Conservation (phyloP, 2,113 vertebrate species). For the Pandion haliaetus region DNA sequence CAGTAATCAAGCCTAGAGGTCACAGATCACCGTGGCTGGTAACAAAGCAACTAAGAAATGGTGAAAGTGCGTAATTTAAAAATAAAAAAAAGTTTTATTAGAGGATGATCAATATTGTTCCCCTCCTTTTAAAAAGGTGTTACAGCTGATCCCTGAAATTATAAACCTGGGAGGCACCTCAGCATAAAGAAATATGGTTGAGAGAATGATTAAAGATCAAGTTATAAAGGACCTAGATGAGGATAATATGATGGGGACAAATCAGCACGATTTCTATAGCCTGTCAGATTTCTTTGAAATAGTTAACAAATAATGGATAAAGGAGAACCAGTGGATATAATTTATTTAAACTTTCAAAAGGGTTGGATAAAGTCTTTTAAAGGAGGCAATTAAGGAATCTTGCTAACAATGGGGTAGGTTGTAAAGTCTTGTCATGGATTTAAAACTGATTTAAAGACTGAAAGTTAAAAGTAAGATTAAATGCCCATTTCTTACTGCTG, state of each 20-base stretch:
- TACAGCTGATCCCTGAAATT: constrained; percentile 19
- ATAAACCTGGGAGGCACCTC: constrained; percentile 26
- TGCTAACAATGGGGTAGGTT: constrained; percentile 67
- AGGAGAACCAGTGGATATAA: constrained; percentile 63
- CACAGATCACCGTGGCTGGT: not conserved
- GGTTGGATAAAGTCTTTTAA: constrained; percentile 64
- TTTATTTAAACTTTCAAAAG: constrained; percentile 72
- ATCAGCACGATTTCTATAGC: constrained; percentile 62
- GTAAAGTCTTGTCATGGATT: constrained; percentile 66
- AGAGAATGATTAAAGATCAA: constrained; percentile 54
- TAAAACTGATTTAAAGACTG: constrained; percentile 66
- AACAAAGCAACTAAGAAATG: not conserved
- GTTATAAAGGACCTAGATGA: constrained; percentile 52
- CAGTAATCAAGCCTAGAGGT: not conserved
- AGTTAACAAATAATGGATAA: constrained; percentile 73
- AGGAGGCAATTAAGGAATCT: constrained; percentile 69
- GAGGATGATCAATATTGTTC: not conserved
- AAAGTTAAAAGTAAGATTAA: constrained; percentile 69
- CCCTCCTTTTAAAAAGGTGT: not conserved
- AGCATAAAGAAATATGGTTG: constrained; percentile 30
- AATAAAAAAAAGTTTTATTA: not conserved
- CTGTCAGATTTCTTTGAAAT: constrained; percentile 65
- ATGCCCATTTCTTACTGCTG: constrained; percentile 41
- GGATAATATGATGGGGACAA: constrained; percentile 53
- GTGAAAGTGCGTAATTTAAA: fast-evolving